A percentile compares a stretch with the other conserved stretches of the same genome.
These are phyloP conservation scores for Melanostoma scalare DNA, from an alignment of 2,888 invertebrate genomes.

Conservation along the genomic window DNA sequence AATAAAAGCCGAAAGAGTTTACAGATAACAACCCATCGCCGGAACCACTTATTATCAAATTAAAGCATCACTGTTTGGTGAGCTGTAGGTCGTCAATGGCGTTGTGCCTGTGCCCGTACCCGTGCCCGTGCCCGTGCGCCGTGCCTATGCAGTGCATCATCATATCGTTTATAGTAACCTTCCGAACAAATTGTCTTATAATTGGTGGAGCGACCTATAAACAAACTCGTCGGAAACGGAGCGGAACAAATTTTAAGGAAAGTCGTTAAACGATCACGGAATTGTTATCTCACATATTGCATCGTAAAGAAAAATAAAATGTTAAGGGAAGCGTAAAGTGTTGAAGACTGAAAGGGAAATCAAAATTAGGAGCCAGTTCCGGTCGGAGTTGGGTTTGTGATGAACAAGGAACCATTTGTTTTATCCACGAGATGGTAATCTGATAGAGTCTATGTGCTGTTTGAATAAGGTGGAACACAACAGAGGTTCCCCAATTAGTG, in stretches of 20 bases:
- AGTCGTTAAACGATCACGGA: slow-evolving; percentile 58
- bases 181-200: slow-evolving; percentile 40
- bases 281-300: slow-evolving; percentile 56
- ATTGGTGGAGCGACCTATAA: slow-evolving; percentile 59
- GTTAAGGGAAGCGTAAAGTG: background rate
- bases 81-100: too few species aligned
- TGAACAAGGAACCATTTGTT: slow-evolving; percentile 50
- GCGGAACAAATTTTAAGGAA: slow-evolving; percentile 42
- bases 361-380: slow-evolving; percentile 24
- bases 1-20: slow-evolving; percentile 51
- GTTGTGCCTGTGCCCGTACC: background rate
- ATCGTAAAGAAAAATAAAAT: slow-evolving; percentile 25
- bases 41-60: slow-evolving; percentile 58
- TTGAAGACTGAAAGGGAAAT: slow-evolving; percentile 24
- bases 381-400: slow-evolving; percentile 20
- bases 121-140: background rate
- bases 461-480: slow-evolving; percentile 24
- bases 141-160: too few species aligned
- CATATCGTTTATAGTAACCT: background rate
- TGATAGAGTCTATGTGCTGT: slow-evolving; percentile 34
- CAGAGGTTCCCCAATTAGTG: slow-evolving; percentile 43
- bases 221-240: slow-evolving; percentile 29
- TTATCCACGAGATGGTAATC: slow-evolving; percentile 52
- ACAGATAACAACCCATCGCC: slow-evolving; percentile 34
- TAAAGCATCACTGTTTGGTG: slow-evolving; percentile 40